phyloP scores from a whole-genome alignment of 2,888 invertebrate species.

The Ennomos quercinarius region DNA sequence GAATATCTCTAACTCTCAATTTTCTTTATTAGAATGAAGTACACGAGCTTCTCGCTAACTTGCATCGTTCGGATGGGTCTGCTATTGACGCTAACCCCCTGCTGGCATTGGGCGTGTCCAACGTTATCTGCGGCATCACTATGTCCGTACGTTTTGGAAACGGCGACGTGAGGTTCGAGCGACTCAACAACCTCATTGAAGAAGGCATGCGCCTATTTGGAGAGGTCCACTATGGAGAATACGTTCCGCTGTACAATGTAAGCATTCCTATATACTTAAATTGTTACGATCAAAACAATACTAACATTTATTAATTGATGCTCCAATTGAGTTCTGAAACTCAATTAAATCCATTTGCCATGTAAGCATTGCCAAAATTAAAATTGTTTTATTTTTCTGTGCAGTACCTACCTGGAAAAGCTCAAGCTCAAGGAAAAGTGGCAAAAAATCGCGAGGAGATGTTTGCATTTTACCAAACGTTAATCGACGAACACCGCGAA shows the following conservation, averaged over 20 bases:
- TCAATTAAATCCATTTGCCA: too few relatives aligned
- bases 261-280: slow-evolving; percentile 41
- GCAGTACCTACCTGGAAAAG: slow-evolving; percentile 87
- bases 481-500: slow-evolving; percentile 92
- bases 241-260: slow-evolving; percentile 91
- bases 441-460: slow-evolving; percentile 92
- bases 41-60: slow-evolving; percentile 88
- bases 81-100: slow-evolving; percentile 91
- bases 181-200: slow-evolving; percentile 94
- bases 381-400: slow-evolving; percentile 17
- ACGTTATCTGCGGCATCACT: slow-evolving; percentile 95
- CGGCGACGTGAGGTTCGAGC: slow-evolving; percentile 90
- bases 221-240: slow-evolving; percentile 92
- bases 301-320: too few relatives aligned
- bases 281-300: too few relatives aligned
- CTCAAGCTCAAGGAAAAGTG: slow-evolving; percentile 86
- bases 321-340: too few relatives aligned
- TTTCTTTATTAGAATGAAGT: slow-evolving; percentile 88
- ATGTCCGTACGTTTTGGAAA: slow-evolving; percentile 95
- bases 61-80: slow-evolving; percentile 87
- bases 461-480: slow-evolving; percentile 93
- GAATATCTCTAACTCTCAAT: slow-evolving; percentile 25
- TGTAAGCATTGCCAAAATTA: too few relatives aligned
- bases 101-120: slow-evolving; percentile 93
- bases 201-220: slow-evolving; percentile 96